Base-by-base conservation (phyloP, 1,140 invertebrate species). In the Lucilia sericata region DNA sequence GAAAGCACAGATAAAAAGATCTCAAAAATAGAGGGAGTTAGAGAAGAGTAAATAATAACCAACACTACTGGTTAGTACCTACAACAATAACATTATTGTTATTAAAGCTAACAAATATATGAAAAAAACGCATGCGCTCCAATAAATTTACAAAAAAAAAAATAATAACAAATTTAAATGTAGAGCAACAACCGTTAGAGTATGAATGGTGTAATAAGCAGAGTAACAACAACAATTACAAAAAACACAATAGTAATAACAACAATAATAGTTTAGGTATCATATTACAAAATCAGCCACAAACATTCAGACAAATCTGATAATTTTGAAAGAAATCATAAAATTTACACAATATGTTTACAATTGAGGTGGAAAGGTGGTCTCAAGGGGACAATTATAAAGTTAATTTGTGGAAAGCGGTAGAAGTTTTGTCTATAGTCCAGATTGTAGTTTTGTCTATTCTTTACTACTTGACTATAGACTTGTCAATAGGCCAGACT, bases 141-240 rank as follows among this genome's bases (percentile, higher is more conserved):
- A 42, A 42, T 17, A 75, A 75, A 75, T 17, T 34, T 14, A 34
- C 12, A 14, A 34, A 13, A 78, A 47, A 47, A 34, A 30, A 42
- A 7, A 42, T 42, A 2, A 7, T 8, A 42, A 7, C 2, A 42
- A 7, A 42, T 42, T 1, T 42, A 42, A n/a, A 78, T 78, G 36
- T 78, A 78, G 75, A 78, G 75, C 75, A 78, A 78, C 42, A 78
- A 78, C 75, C 75, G 74, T 76, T 76, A 76, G 74, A 76, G 34
- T 42, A n/a, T 76, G 74, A 34, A n/a, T 42, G 36, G 34, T 36
- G 36, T 36, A 36, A 36, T 36, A 36, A 36, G 36, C 36, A 36
- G 36, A n/a, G n/a, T n/a, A n/a, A n/a, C n/a, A n/a, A n/a, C n/a
- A n/a, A n/a, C n/a, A n/a, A n/a, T n/a, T 36, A 36, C 36, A 36